phyloP scores from a whole-genome alignment of 2,888 invertebrate genomes.

The Stictocephala bisonia region DNA sequence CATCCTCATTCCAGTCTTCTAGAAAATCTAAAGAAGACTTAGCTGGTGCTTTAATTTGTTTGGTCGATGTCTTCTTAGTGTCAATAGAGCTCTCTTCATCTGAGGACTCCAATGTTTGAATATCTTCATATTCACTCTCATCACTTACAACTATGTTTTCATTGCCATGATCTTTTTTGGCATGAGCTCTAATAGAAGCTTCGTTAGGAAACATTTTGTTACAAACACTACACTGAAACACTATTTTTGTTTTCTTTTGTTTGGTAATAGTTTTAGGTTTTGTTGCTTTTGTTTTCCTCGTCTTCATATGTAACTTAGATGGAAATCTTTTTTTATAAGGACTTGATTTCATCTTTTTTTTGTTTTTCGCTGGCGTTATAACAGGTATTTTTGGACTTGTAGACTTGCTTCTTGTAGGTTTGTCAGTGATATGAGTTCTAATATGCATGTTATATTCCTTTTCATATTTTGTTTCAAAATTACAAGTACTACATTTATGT shows the following conservation, averaged over 20 bases:
- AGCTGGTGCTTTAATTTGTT: background rate
- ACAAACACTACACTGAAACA: conserved; percentile 31
- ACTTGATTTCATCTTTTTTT: too few species aligned
- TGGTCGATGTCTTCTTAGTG: background rate
- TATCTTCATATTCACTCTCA: conserved; percentile 24
- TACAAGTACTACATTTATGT: conserved; percentile 20
- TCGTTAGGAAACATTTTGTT: conserved; percentile 7
- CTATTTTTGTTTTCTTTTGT: background rate
- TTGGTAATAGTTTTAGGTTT: background rate
- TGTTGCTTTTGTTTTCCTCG: background rate
- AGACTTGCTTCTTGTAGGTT: too few species aligned
- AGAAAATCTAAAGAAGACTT: conserved; percentile 18
- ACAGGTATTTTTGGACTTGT: too few species aligned
- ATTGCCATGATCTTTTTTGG: conserved; percentile 19
- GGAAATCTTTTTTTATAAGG: too few species aligned
- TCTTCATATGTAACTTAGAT: too few species aligned
- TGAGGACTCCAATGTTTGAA: conserved; percentile 22
- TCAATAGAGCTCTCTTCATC: conserved; percentile 31
- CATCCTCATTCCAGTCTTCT: conserved; percentile 27
- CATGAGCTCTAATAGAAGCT: background rate
- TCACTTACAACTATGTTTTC: conserved; percentile 4
- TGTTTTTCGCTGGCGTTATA: too few species aligned
- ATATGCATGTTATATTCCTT: conserved; percentile 25
- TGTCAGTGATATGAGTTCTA: background rate
- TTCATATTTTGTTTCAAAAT: conserved; percentile 20